Conservation (phyloP, 1,140 invertebrate genomes). For the Bradynema listronoti region DNA sequence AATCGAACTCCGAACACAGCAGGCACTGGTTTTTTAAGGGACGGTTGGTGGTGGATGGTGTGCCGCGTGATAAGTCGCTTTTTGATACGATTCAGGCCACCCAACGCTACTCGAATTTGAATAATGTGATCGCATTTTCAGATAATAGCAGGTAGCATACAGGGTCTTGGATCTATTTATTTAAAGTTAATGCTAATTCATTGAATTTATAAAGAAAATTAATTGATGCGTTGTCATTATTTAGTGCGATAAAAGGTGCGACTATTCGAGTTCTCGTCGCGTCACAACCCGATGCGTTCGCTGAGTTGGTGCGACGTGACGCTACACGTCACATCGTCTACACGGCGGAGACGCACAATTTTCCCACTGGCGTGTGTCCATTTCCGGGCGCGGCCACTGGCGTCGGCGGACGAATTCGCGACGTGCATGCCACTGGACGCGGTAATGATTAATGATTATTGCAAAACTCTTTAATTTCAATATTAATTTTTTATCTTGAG, state of each 20-base stretch:
- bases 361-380: slow-evolving; percentile 77
- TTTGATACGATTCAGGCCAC: slow-evolving; percentile 87
- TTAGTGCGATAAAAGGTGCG: slow-evolving; percentile 81
- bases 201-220: background rate
- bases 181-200: background rate
- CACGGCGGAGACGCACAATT: slow-evolving; percentile 97
- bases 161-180: background rate
- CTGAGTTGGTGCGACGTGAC: slow-evolving; percentile 1
- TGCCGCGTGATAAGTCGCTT: slow-evolving; percentile 71
- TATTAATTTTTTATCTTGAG: slow-evolving; percentile 7
- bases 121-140: slow-evolving; percentile 93
- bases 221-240: slow-evolving; percentile 48
- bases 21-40: slow-evolving; percentile 69
- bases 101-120: slow-evolving; percentile 73
- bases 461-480: slow-evolving; percentile 56
- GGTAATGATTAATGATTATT: slow-evolving; percentile 30
- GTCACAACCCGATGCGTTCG: slow-evolving; percentile 61
- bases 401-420: slow-evolving; percentile 84
- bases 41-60: slow-evolving; percentile 75
- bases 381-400: slow-evolving; percentile 89
- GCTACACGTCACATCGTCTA: slow-evolving; percentile 88
- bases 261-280: slow-evolving; percentile 67
- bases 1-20: slow-evolving; percentile 72
- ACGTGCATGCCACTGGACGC: slow-evolving; percentile 78
- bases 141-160: slow-evolving; percentile 88